A percentile compares a stretch with the other conserved stretches of the same genome.
Evolutionary conservation across 2,888 invertebrate species (phyloP).

Genomic region (Coelinius sp.): DNA sequence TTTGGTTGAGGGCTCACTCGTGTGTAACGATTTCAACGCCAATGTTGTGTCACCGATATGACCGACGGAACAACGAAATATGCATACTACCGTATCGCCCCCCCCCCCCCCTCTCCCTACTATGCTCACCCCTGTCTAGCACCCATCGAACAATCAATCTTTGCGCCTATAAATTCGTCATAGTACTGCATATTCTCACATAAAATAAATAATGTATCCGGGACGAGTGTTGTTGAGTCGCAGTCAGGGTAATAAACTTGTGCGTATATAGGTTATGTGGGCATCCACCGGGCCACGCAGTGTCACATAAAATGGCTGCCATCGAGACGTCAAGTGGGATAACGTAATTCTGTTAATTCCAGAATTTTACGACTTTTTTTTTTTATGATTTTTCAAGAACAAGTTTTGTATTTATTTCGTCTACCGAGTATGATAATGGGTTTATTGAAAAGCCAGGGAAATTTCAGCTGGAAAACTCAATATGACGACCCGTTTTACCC

Average conservation of each 20-base stretch:
- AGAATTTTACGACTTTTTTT: not conserved
- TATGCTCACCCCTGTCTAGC: not conserved
- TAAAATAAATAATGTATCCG: conserved; percentile 47
- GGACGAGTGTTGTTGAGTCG: conserved; percentile 27
- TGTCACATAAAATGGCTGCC: conserved; percentile 1
- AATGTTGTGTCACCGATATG: conserved; percentile 13
- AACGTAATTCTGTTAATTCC: not conserved
- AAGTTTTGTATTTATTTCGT: too few species aligned
- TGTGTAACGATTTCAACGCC: conserved; percentile 5
- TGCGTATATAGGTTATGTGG: not conserved
- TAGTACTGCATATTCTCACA: conserved; percentile 39
- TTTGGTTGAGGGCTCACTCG: conserved; percentile 15
- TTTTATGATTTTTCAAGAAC: not conserved
- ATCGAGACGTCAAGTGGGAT: conserved; percentile 24
- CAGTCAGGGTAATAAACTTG: not conserved
- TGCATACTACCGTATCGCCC: not conserved
- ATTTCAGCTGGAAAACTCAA: too few species aligned
- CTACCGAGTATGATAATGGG: not conserved
- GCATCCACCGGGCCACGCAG: not conserved
- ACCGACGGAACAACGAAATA: conserved; percentile 2
- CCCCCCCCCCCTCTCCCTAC: too few species aligned
- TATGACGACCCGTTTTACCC: too few species aligned
- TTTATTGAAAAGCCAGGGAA: too few species aligned
- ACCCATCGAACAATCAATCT: conserved; percentile 49
- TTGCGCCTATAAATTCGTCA: conserved; percentile 49